Conservation (phyloP, 2,888 invertebrate genomes). For the Cactoblastis cactorum region DNA sequence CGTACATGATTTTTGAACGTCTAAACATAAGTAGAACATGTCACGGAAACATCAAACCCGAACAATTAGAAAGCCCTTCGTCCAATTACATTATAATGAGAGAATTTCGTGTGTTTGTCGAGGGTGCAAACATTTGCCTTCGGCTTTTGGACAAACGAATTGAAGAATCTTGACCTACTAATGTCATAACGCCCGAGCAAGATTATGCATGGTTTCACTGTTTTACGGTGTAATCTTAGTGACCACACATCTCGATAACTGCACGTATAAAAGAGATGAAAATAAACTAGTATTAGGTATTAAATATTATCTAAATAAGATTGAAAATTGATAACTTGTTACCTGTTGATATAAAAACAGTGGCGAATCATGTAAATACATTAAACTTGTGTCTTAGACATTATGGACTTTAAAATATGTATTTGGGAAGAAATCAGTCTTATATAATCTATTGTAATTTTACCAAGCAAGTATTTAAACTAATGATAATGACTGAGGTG, state of each 20-base stretch:
- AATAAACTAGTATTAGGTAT: no score
- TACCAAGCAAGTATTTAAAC: no score
- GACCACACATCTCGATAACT: neutral
- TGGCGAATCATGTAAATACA: no score
- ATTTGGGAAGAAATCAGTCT: no score
- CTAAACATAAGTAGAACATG: conserved; percentile 15
- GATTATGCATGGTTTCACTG: conserved; percentile 1
- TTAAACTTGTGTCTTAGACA: no score
- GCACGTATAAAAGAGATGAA: neutral
- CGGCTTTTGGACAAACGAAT: conserved; percentile 7
- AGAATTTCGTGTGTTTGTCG: conserved; percentile 45
- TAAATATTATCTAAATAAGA: no score
- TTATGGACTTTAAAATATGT: no score
- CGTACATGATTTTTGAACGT: neutral
- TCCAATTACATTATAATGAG: conserved; percentile 40
- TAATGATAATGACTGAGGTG: no score
- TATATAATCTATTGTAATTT: no score
- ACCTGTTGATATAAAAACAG: no score
- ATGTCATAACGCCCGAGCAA: conserved; percentile 2
- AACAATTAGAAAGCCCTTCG: conserved; percentile 54
- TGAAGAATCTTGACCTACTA: conserved; percentile 8
- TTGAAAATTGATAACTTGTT: no score
- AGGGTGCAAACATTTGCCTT: conserved; percentile 12
- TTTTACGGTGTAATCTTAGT: neutral
- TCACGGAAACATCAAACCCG: conserved; percentile 31